These are phyloP conservation scores for Conomelus anceps DNA, from an alignment of 2,888 invertebrate genomes.

Conservation along the genomic window DNA sequence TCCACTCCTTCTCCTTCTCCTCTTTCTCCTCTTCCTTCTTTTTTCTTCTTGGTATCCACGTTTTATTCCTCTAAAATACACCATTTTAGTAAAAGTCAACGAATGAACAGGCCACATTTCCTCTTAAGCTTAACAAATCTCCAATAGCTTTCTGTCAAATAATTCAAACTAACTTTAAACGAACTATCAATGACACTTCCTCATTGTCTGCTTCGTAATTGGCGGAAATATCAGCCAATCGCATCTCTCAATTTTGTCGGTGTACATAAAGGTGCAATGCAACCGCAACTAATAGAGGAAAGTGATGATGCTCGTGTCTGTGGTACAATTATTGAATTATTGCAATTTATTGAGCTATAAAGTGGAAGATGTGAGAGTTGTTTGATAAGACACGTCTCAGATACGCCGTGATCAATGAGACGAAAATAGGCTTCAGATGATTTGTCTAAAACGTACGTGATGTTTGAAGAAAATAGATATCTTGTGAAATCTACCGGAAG, in stretches of 20 bases:
- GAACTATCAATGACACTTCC: no score
- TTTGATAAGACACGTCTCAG: background rate
- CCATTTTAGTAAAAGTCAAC: no score
- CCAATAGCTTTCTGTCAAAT: background rate
- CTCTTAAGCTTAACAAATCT: background rate
- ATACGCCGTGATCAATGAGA: background rate
- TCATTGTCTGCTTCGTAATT: background rate
- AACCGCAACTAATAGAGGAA: no score
- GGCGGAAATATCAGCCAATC: background rate
- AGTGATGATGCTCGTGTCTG: background rate
- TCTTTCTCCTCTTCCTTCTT: background rate
- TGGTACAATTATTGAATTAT: background rate
- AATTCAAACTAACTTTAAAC: background rate
- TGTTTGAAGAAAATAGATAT: no score
- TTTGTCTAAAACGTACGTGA: no score
- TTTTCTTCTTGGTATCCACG: no score
- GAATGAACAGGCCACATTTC: no score
- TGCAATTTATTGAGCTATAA: no score
- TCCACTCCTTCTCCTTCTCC: background rate
- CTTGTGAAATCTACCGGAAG: no score
- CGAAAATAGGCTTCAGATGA: background rate
- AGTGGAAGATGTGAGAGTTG: background rate
- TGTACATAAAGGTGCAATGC: no score
- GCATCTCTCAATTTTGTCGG: no score
- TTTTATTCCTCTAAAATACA: no score